phyloP scores from a whole-genome alignment of 2,113 vertebrate genomes.

The Solenodon paradoxus region DNA sequence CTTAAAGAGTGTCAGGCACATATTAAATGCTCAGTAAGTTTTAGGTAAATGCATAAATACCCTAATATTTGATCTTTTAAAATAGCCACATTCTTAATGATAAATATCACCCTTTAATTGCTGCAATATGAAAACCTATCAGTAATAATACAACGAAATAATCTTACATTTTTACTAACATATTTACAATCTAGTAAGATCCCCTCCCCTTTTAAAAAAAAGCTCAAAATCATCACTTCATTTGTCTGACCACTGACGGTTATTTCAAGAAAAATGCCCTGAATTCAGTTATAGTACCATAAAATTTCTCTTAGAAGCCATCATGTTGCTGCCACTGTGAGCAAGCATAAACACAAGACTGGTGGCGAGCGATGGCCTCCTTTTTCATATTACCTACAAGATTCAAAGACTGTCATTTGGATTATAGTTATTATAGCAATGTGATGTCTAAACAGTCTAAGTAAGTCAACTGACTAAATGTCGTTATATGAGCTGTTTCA shows the following conservation, averaged over 20 bases:
- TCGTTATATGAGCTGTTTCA: background rate
- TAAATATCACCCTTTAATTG: background rate
- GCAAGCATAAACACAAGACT: background rate
- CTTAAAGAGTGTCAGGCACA: background rate
- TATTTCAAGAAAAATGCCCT: background rate
- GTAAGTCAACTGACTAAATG: background rate
- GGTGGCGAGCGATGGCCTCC: background rate
- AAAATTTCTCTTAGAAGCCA: background rate
- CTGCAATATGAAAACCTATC: background rate
- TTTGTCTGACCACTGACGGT: background rate
- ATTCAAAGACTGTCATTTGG: background rate
- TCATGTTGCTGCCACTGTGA: background rate
- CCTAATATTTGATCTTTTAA: background rate
- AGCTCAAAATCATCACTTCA: background rate
- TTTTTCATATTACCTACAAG: background rate
- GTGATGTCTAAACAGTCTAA: background rate
- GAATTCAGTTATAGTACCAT: background rate
- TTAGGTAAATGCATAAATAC: background rate
- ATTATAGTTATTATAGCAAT: background rate
- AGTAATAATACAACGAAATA: conserved; percentile 24
- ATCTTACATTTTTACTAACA: background rate
- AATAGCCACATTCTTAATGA: background rate
- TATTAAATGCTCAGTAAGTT: background rate
- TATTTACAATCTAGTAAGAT: too few relatives aligned
- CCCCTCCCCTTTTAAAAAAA: background rate